Base-by-base conservation (phyloP, 2,888 invertebrate species). In the Hirtodrosophila histrioides region DNA sequence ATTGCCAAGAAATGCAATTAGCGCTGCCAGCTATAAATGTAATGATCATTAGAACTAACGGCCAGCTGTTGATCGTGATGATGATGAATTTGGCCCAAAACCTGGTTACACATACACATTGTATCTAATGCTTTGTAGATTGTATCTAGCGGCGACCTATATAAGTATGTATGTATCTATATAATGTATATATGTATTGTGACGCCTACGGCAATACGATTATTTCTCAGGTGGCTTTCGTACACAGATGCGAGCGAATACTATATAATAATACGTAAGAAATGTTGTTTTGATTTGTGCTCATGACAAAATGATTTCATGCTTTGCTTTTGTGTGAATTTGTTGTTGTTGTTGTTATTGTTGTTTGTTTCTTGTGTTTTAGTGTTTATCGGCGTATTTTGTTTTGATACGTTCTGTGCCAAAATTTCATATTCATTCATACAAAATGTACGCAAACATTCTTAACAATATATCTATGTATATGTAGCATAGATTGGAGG, bases 361-460 rank as follows among this genome's bases (percentile, higher is more conserved):
- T 29, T 27, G n/a, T 0, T 33, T 10, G 12, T 8, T 51, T 0
- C 17, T 39, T 10, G 1, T 9, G 8, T 11, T 10, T 31, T 45
- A 10, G 23, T 45, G 40, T 64, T 70, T 71, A 74, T 74, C 71
- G 40, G 36, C 62, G 57, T 55, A 56, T 63, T 69, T 74, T 74
- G 62, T 63, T 71, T 67, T 71, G 66, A 36, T 76, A 56, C 36
- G 50, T 50, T 61, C 6, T 66, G 39, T 75, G 72, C 69, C 72
- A 73, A 75, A 53, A 57, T 57, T 65, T 75, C 65, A 73, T 65
- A 75, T 76, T 75, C 75, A 75, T 75, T 75, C 75, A 75, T 75
- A 73, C 75, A 31, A 73, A 69, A 74, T 64, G 50, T 68, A 57
- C 74, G 62, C 46, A 51, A 58, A 61, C 27, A 61, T 43, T 57